Evolutionary conservation across 1,140 invertebrate genomes (phyloP).

Genomic region (Meloidogyne hapla): DNA sequence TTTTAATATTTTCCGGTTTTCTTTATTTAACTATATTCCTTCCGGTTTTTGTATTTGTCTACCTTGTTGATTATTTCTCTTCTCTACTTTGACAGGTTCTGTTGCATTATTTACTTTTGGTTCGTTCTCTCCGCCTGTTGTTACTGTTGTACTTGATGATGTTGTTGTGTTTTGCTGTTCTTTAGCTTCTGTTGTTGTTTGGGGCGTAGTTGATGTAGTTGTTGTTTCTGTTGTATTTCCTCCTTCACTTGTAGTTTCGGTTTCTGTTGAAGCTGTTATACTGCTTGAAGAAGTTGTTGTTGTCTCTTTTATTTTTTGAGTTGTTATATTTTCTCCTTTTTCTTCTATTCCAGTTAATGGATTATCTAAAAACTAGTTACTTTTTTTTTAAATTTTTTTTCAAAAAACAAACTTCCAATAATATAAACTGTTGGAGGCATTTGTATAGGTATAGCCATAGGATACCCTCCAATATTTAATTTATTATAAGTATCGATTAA

Average conservation of each 20-base stretch:
- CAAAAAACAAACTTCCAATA: background rate
- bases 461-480: slow-evolving; percentile 3
- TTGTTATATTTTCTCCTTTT: background rate
- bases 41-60: background rate
- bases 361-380: background rate
- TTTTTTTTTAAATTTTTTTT: background rate
- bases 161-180: background rate
- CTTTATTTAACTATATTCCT: background rate
- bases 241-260: background rate
- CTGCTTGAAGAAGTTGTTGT: background rate
- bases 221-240: background rate
- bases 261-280: too few relatives aligned
- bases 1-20: background rate
- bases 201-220: background rate
- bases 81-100: background rate
- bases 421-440: background rate
- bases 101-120: slow-evolving; percentile 5
- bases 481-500: background rate
- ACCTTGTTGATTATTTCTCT: slow-evolving; percentile 4
- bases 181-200: background rate
- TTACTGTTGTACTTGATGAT: slow-evolving; percentile 8
- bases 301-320: background rate
- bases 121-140: background rate
- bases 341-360: background rate
- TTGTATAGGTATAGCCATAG: background rate